Evolutionary conservation across 2,888 invertebrate species (phyloP).

Genomic region (Mesochorus sp.): DNA sequence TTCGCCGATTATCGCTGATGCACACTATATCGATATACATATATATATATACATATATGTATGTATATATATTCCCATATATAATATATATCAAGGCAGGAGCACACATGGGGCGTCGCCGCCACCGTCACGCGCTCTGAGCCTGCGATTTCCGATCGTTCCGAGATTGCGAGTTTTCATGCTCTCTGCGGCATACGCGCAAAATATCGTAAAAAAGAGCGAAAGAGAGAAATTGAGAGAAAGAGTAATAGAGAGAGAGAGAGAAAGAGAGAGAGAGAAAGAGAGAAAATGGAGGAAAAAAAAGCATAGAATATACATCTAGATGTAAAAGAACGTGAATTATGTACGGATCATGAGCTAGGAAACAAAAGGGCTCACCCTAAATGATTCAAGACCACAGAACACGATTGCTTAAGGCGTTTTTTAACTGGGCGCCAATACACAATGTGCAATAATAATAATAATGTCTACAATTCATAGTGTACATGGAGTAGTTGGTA

Average conservation of each 20-base stretch:
- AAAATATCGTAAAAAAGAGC: slow-evolving; percentile 46
- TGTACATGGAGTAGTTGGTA: not conserved
- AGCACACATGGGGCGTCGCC: slow-evolving; percentile 48
- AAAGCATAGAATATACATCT: not conserved
- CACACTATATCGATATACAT: not conserved
- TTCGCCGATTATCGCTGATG: no score
- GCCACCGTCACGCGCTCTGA: slow-evolving; percentile 57
- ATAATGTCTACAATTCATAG: no score
- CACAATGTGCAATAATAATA: no score
- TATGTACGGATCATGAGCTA: not conserved
- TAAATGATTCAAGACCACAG: not conserved
- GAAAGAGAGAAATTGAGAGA: not conserved
- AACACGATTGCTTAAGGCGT: not conserved
- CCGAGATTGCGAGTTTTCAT: slow-evolving; percentile 57
- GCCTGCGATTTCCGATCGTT: slow-evolving; percentile 55
- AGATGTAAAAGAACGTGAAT: no score
- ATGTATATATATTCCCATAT: not conserved
- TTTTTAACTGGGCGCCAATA: no score
- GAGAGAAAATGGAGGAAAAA: no score
- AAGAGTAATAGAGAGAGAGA: slow-evolving; percentile 2
- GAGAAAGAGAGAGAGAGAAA: not conserved
- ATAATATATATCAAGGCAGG: not conserved
- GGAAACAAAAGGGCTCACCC: not conserved
- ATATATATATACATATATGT: not conserved
- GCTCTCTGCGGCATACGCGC: slow-evolving; percentile 36